Evolutionary conservation across 1,140 invertebrate species (phyloP).

Genomic region (Diorhabda elongata): DNA sequence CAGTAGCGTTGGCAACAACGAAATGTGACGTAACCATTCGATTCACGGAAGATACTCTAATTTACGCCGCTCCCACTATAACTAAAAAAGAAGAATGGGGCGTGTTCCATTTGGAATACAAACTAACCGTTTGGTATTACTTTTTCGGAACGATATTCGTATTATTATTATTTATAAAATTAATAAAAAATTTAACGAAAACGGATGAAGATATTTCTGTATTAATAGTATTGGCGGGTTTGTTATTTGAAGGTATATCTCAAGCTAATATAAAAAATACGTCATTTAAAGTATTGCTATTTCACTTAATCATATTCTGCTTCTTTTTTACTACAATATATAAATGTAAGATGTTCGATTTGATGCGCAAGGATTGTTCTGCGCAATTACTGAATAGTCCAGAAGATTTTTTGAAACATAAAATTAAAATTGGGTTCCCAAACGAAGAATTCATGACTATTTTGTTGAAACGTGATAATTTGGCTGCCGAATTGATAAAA

Average conservation of each 20-base stretch:
- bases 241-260: neutral
- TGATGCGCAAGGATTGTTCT: neutral
- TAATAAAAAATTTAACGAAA: neutral
- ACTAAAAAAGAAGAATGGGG: neutral
- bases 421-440: neutral
- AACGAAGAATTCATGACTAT: neutral
- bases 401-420: neutral
- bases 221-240: neutral
- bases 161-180: neutral
- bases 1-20: neutral
- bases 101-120: neutral
- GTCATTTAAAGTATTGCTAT: neutral
- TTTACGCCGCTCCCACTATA: neutral
- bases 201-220: neutral
- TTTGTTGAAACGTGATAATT: neutral
- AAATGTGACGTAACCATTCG: neutral
- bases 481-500: neutral
- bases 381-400: neutral
- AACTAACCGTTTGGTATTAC: neutral
- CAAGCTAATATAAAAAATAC: neutral
- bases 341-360: neutral
- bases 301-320: neutral
- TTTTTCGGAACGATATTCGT: neutral
- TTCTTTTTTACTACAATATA: neutral
- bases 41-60: neutral